Evolutionary conservation across 2,797 vertebrate genomes (phyloP), one percentile per base, ranked within the genome.

Genomic region (Myripristis jacobus): DNA sequence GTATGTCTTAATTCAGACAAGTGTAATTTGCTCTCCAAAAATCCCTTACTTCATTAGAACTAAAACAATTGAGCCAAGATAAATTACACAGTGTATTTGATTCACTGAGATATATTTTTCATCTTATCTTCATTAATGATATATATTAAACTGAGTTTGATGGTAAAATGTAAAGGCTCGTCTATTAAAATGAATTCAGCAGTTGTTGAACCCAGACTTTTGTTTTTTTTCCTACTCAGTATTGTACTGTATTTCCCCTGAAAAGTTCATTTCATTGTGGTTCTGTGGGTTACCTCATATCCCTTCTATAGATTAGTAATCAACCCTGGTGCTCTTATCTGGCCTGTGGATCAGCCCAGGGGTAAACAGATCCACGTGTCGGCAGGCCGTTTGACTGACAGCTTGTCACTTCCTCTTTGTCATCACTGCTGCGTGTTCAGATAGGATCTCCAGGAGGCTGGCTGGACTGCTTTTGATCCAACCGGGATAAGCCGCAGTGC

Each of bases 361-460:
- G 29, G 87, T 92, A 94, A 94, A 87, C 84, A 82, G 88, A 90
- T 88, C 93, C 94, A 94, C 92, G 87, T 94, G 92, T 91, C 87
- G 60, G 78, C 6, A 13, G 46, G 57, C 70, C 1, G 25, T 75
- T 85, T 94, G 94, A 94, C 83, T 92, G 94, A 93, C 93, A 89
- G 92, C 87, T 82, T 82, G 93, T 94, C 94, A 90, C 89, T 90
- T 90, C 81, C 88, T 81, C 86, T 94, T 89, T 89, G 85, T 87
- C 85, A 70, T 87, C 85, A 67, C 75, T 36, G 7, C 27, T n/a
- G 66, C 27, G 66, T 9, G 65, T 71, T 73, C 84, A 51, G 93
- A 94, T 94, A 93, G 73, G 77, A 94, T 94, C 93, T 91, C 65
- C 57, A 48, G 66, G 73, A 83, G 87, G 76, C 79, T 64, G 77